phyloP scores from a whole-genome alignment of 2,888 invertebrate genomes.

The Cartodere bifasciata region DNA sequence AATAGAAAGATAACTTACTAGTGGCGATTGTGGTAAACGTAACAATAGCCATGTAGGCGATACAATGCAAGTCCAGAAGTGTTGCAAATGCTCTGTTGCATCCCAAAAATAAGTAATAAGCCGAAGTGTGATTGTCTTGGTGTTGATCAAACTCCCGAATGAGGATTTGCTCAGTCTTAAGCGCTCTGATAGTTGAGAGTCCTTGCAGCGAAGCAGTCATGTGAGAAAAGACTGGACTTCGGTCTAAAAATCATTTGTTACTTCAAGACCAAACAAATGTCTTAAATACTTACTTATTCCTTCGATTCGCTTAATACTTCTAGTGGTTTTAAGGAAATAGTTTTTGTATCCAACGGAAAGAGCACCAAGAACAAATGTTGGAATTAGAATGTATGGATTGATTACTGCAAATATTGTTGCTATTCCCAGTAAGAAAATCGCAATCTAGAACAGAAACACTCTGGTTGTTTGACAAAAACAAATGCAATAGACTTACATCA shows the following conservation, averaged over 20 bases:
- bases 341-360: constrained; percentile 52
- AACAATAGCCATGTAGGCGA: constrained; percentile 22
- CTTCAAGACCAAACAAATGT: too few species aligned
- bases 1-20: constrained; percentile 41
- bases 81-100: constrained; percentile 59
- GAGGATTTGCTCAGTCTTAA: constrained; percentile 50
- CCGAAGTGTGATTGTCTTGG: constrained; percentile 56
- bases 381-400: constrained; percentile 56
- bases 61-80: constrained; percentile 43
- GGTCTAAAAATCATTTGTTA: too few species aligned
- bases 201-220: constrained; percentile 66
- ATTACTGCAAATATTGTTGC: constrained; percentile 58
- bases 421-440: constrained; percentile 52
- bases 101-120: constrained; percentile 54
- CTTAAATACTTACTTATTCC: constrained; percentile 46
- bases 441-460: constrained; percentile 19
- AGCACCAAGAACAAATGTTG: constrained; percentile 48
- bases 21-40: constrained; percentile 24
- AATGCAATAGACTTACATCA: too few species aligned
- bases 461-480: too few species aligned
- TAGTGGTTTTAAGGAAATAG: constrained; percentile 59
- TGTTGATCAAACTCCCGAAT: constrained; percentile 50
- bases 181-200: constrained; percentile 61
- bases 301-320: constrained; percentile 60
- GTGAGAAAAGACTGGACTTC: constrained; percentile 69